Base-by-base conservation (phyloP, 2,888 invertebrate species). In the Argyresthia goedartella region DNA sequence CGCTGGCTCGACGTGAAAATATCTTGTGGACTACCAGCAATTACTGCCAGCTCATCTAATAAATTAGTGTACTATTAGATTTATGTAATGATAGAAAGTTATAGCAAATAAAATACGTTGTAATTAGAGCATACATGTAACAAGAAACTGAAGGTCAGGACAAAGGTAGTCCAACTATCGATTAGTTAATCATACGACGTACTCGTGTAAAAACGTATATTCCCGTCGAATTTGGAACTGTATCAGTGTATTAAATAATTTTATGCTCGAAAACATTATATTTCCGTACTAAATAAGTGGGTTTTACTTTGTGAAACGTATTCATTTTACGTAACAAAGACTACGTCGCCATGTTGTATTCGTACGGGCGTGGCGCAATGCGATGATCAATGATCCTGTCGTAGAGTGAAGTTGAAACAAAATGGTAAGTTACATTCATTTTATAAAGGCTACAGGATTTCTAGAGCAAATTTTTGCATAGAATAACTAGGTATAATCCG, bases 261-360 rank as follows among this genome's bases (percentile, higher is more conserved):
- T 7, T 44, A 44, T 14, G 44, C 16, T 9, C 16, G 16, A 10
- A 10, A 44, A 15, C 14, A 16, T 15, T 44, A 44, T 14, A 16
- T 4, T 44, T 15, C 16, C 44, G 44, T 16, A 15, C 8, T 6
- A 16, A 44, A 25, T 25, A 25, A 44, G 44, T 44, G 25, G 44
- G 44, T 44, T 44, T 15, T 8, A 44, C 13, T 44, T 16, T 15
- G 44, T 44, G 44, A 16, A 16, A 44, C 44, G 16, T 25, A 25
- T 25, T 25, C 14, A 44, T 16, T 44, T 15, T 43, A 43, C 8
- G 16, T 44, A 14, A 25, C 8, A 25, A 25, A 25, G 25, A 25
- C 50, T 34, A 65, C 66, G 67, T 63, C 77, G 81, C 84, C 84
- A 84, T 84, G 72, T 84, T 81, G 71, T 71, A 60, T 69, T 25